Conservation (phyloP, 1,140 invertebrate genomes). For the Phocides pigmalion region DNA sequence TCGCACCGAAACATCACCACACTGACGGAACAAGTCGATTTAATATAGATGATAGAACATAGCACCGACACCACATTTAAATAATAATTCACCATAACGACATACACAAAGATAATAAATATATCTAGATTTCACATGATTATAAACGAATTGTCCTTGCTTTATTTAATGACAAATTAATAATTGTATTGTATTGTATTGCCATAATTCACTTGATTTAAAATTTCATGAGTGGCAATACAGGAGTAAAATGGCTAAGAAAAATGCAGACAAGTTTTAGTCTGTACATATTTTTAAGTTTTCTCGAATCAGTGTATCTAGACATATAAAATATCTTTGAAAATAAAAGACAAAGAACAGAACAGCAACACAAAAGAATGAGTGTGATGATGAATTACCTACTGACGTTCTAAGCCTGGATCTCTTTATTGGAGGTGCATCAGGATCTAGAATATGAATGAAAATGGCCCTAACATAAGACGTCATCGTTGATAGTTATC, state of each 20-base stretch:
- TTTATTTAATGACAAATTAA: no score
- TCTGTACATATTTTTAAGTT: no score
- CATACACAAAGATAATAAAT: not conserved
- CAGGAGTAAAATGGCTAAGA: no score
- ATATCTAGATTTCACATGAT: not conserved
- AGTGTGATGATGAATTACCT: conserved; percentile 29
- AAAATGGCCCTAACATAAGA: conserved; percentile 3
- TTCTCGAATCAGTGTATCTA: no score
- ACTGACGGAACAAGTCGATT: not conserved
- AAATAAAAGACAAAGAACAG: not conserved
- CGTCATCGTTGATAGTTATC: not conserved
- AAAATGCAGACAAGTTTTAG: no score
- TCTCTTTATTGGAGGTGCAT: not conserved
- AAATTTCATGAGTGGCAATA: no score
- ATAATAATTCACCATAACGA: not conserved
- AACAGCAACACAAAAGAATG: conserved; percentile 2
- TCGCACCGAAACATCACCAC: conserved; percentile 1
- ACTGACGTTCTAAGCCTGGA: not conserved
- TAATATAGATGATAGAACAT: not conserved
- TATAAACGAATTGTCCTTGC: no score
- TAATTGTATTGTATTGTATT: no score
- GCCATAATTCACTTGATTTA: no score
- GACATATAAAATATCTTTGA: not conserved
- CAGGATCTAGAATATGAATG: conserved; percentile 31
- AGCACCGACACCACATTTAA: conserved; percentile 23